Base-by-base conservation (phyloP, 2,888 invertebrate genomes). In the Itoplectis maculator region DNA sequence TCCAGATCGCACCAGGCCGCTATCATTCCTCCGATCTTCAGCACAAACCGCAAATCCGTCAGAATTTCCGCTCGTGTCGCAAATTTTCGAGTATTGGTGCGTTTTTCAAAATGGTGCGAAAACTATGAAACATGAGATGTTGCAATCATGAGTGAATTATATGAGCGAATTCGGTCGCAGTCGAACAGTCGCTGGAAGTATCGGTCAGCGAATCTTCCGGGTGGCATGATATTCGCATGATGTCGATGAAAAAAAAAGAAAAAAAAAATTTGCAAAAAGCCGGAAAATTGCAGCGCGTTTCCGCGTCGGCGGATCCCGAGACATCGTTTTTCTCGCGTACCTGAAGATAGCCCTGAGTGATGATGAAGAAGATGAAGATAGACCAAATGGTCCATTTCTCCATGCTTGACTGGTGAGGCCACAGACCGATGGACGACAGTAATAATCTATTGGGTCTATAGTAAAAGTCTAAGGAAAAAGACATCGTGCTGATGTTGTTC, bases 341-440 rank as follows among this genome's bases (percentile, higher is more conserved):
- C 86, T 89, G 87, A 7, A 89, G 2, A 6, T 73, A 4, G 18
- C 80, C 77, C 69, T 89, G 89, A 4, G 70, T 66, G 5, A 45
- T 6, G 29, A 89, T 51, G 5, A 82, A 68, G 15, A 86, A 86
- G 13, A 85, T 42, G 9, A 85, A 70, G 5, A 86, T 0, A 4
- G 83, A n/a, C 0, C 81, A 77, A 0, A 82, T 65, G 0, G 87
- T 35, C 51, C 75, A 56, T 68, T 84, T 89, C 35, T 87, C 82
- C 29, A 75, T 4, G 2, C 9, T 49, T n/a, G 73, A 79, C 35
- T 89, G 89, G 72, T 87, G 79, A 9, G 89, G 89, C 89, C 89
- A 89, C 3, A 85, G 82, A 1, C 88, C 89, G 9, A 89, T 63
- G 1, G 40, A 5, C 5, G 83, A 79, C 8, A 85, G 59, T n/a